Percentiles rank a stretch among this genome's conserved stretches.
Evolutionary conservation across 1,140 invertebrate species (phyloP).

Genomic region (Ridgeia piscesae): DNA sequence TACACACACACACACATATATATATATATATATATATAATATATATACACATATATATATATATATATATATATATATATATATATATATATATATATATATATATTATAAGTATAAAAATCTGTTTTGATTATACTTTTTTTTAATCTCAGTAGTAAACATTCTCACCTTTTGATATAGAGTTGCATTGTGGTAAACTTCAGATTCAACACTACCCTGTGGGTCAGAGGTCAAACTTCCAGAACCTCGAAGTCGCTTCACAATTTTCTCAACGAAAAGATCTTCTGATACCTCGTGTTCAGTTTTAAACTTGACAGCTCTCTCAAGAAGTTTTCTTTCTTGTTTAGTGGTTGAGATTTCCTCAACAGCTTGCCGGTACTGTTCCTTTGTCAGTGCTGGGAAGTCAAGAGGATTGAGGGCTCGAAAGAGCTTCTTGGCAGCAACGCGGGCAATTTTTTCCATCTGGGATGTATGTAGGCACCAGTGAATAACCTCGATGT

Average conservation of each 20-base stretch:
- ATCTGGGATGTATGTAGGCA: conserved; percentile 79
- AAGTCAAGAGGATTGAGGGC: conserved; percentile 41
- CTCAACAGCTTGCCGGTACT: conserved; percentile 46
- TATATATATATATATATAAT: too few species aligned
- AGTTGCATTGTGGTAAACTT: conserved; percentile 20
- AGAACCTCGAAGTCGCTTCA: conserved; percentile 21
- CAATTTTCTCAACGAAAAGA: conserved; percentile 25
- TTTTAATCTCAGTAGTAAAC: not conserved
- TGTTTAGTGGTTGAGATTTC: conserved; percentile 75
- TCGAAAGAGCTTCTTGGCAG: conserved; percentile 78
- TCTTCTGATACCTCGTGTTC: conserved; percentile 22
- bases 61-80: too few species aligned
- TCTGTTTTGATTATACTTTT: not conserved
- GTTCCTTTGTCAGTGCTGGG: conserved; percentile 48
- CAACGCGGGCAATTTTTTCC: conserved; percentile 78
- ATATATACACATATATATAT: too few species aligned
- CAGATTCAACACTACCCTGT: conserved; percentile 14
- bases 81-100: too few species aligned
- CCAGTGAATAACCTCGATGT: conserved; percentile 77
- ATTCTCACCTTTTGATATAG: conserved; percentile 19
- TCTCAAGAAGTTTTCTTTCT: conserved; percentile 65
- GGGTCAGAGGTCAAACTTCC: conserved; percentile 20
- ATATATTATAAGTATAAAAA: too few species aligned
- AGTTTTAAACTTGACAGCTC: conserved; percentile 23
- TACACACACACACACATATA: too few species aligned